These are phyloP conservation scores for Pandemis cinnamomeana DNA, from an alignment of 2,888 invertebrate species.

Conservation along the genomic window DNA sequence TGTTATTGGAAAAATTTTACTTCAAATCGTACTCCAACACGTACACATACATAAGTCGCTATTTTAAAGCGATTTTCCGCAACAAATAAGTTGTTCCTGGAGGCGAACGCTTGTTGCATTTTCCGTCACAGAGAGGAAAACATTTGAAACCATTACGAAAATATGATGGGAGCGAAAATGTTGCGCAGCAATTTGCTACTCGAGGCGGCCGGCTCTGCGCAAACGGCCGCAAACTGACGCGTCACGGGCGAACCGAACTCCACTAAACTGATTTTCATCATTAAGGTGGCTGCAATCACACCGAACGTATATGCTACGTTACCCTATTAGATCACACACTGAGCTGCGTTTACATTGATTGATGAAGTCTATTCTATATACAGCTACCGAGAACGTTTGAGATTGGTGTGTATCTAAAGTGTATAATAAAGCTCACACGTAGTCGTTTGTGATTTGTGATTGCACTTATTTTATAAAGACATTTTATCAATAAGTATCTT, in stretches of 20 bases:
- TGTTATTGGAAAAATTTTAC: conserved; percentile 5
- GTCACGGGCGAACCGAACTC: conserved; percentile 51
- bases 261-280: conserved; percentile 63
- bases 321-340: conserved; percentile 1
- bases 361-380: too few relatives aligned
- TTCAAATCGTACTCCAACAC: not conserved
- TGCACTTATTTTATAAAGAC: too few relatives aligned
- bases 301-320: conserved; percentile 18
- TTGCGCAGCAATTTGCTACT: conserved; percentile 38
- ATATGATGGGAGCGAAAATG: conserved; percentile 40
- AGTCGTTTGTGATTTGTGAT: too few relatives aligned
- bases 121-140: conserved; percentile 35
- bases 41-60: conserved; percentile 13
- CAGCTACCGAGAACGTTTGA: too few relatives aligned
- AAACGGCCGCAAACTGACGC: conserved; percentile 54
- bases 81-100: conserved; percentile 37
- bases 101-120: conserved; percentile 46
- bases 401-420: too few relatives aligned
- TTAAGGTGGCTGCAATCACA: conserved; percentile 50
- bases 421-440: too few relatives aligned
- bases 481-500: not conserved
- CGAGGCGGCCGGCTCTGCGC: conserved; percentile 46
- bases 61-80: conserved; percentile 15
- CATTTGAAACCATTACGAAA: conserved; percentile 40
- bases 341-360: not conserved